Percentiles rank a stretch among this genome's conserved stretches.
phyloP scores from a whole-genome alignment of 2,888 invertebrate genomes.

The Tipula helvola region DNA sequence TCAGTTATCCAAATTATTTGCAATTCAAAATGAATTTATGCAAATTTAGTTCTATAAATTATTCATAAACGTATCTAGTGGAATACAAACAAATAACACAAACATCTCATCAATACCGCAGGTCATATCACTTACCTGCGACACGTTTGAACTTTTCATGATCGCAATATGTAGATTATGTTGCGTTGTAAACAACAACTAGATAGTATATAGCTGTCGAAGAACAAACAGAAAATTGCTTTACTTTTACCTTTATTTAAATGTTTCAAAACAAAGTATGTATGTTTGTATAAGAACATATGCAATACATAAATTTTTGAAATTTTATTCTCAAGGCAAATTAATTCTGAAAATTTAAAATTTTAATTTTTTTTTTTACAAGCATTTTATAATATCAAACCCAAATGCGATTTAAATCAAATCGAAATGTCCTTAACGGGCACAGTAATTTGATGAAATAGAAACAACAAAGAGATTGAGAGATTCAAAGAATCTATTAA shows the following conservation, averaged over 20 bases:
- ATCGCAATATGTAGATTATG: not conserved
- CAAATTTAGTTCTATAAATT: too few species aligned
- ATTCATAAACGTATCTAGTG: too few species aligned
- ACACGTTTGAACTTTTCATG: not conserved
- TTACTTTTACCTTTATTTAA: not conserved
- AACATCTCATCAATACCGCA: too few species aligned
- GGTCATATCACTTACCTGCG: too few species aligned
- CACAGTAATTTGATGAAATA: not conserved
- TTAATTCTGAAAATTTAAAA: not conserved
- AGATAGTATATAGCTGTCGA: not conserved
- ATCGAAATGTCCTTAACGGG: not conserved
- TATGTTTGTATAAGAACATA: not conserved
- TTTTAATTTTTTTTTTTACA: not conserved
- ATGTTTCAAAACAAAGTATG: not conserved
- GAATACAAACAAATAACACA: too few species aligned
- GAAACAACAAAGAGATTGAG: not conserved
- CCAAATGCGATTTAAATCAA: not conserved
- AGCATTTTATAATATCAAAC: not conserved
- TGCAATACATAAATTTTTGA: not conserved
- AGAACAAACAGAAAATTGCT: not conserved
- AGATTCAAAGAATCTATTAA: not conserved
- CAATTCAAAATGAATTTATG: too few species aligned
- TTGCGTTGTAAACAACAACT: not conserved
- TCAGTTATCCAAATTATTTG: too few species aligned
- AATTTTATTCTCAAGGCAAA: not conserved